Percentiles rank a stretch among this genome's conserved stretches.
Conservation (phyloP, 2,113 vertebrate species). For the Stigmatopora argus region DNA sequence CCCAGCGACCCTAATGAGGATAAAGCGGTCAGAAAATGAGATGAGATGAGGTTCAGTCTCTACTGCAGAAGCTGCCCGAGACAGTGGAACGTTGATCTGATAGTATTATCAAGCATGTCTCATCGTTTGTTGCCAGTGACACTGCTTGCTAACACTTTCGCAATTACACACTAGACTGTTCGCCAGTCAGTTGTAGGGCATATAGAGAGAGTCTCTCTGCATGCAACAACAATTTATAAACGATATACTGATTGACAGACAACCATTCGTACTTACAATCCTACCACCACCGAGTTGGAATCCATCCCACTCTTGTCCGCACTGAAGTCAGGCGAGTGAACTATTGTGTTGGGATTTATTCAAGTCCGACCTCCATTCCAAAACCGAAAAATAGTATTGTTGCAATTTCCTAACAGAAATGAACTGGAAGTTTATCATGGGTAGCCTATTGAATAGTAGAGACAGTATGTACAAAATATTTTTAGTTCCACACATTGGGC, state of each 20-base stretch:
- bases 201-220: too few relatives aligned
- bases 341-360: background rate
- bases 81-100: conserved; percentile 28
- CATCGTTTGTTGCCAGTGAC: conserved; percentile 5
- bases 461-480: background rate
- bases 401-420: background rate
- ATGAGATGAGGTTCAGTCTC: too few relatives aligned
- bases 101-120: conserved; percentile 14
- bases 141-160: conserved; percentile 7
- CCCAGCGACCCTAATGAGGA: too few relatives aligned
- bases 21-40: too few relatives aligned
- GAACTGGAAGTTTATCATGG: background rate
- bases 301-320: too few relatives aligned
- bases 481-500: background rate
- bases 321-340: too few relatives aligned
- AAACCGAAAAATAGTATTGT: conserved; percentile 9
- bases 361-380: conserved; percentile 1
- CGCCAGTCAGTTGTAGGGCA: too few relatives aligned
- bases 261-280: too few relatives aligned
- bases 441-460: background rate
- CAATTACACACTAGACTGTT: background rate
- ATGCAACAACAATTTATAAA: too few relatives aligned
- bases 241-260: too few relatives aligned
- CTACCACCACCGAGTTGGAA: too few relatives aligned
- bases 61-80: conserved; percentile 3